Evolutionary conservation across 2,113 vertebrate species (phyloP).

Genomic region (Pituophis catenifer): DNA sequence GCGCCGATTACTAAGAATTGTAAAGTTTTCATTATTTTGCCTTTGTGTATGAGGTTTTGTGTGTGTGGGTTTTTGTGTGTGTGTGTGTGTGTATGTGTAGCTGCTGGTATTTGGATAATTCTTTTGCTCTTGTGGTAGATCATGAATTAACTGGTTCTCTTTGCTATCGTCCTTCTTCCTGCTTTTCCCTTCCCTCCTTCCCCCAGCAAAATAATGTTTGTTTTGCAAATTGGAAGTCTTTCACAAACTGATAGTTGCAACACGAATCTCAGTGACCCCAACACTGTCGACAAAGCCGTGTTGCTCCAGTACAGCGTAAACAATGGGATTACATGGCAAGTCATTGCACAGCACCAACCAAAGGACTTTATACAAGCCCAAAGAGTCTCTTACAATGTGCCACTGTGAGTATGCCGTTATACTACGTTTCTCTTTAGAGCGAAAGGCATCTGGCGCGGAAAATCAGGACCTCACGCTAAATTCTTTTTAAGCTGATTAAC

Average conservation of each 20-base stretch:
- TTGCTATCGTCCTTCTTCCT: not conserved
- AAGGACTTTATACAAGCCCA: conserved; percentile 98
- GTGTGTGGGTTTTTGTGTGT: not conserved
- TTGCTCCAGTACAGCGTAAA: conserved; percentile 96
- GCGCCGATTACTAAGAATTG: conserved; percentile 21
- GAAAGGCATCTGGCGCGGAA: not conserved
- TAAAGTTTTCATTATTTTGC: not conserved
- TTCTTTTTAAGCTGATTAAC: not conserved
- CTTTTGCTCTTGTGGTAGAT: conserved; percentile 3
- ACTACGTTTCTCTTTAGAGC: not conserved
- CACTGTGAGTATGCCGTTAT: conserved; percentile 83
- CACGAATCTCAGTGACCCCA: conserved; percentile 85
- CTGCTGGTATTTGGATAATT: conserved; percentile 27
- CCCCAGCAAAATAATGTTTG: conserved; percentile 99
- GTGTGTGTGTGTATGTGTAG: too few relatives aligned
- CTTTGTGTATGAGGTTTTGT: not conserved
- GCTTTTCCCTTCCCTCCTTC: not conserved
- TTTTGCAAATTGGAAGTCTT: conserved; percentile 95
- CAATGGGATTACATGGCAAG: conserved; percentile 94
- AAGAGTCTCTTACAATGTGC: conserved; percentile 96
- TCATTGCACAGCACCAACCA: conserved; percentile 96
- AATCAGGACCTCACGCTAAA: not conserved
- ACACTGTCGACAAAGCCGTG: conserved; percentile 91
- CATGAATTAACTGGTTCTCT: conserved; percentile 40
- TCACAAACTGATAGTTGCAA: conserved; percentile 97